Percentiles rank a stretch among this genome's conserved stretches.
Conservation (phyloP, 2,888 invertebrate species). For the Drosophila paucipuncta region DNA sequence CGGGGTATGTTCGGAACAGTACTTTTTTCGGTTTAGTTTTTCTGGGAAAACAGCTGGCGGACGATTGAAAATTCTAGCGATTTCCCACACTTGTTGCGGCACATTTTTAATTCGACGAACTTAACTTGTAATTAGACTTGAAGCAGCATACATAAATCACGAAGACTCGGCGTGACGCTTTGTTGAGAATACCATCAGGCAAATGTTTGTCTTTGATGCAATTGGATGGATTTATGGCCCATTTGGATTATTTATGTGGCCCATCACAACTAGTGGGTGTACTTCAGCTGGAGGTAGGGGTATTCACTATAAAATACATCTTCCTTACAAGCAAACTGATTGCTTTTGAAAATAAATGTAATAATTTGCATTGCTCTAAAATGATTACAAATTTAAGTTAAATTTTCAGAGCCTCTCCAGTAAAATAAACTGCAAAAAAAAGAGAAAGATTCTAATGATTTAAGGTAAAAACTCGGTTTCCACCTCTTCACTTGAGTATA, state of each 20-base stretch:
- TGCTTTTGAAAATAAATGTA: too few relatives aligned
- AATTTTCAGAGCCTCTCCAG: too few relatives aligned
- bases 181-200: conserved; percentile 52
- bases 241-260: conserved; percentile 52
- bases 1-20: conserved; percentile 16
- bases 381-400: not conserved
- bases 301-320: not conserved
- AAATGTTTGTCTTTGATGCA: conserved; percentile 69
- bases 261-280: conserved; percentile 31
- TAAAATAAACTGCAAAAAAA: not conserved
- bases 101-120: conserved; percentile 71
- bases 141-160: conserved; percentile 64
- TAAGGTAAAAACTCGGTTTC: not conserved
- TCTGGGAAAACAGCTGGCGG: conserved; percentile 71
- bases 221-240: conserved; percentile 69
- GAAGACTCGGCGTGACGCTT: conserved; percentile 46
- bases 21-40: conserved; percentile 47
- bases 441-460: not conserved
- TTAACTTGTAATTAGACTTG: conserved; percentile 76
- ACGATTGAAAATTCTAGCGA: conserved; percentile 39
- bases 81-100: conserved; percentile 76
- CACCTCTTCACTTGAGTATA: not conserved
- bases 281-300: not conserved
- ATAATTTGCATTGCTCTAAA: not conserved
- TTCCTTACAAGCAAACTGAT: not conserved